Evolutionary conservation across 37 sponge, comb jelly and placozoan species (phyloP).

Genomic region (Hormiphora californensis): DNA sequence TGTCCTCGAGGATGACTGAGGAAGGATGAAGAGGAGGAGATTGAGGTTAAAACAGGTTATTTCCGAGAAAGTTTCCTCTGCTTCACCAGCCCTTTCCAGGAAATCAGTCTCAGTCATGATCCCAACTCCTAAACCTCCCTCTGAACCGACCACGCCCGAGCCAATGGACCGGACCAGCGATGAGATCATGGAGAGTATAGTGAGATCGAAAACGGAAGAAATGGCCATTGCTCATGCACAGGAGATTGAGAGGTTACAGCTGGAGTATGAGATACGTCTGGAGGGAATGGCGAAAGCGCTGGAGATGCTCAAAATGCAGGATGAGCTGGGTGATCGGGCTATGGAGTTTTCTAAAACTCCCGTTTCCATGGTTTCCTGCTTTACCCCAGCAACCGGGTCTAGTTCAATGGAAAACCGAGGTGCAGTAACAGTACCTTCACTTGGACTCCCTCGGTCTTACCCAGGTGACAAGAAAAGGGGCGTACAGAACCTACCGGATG

Average conservation of each 20-base stretch:
- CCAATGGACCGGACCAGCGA: slow-evolving; percentile 8
- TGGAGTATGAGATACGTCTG: slow-evolving; percentile 21
- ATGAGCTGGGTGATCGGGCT: not conserved
- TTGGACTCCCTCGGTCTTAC: not conserved
- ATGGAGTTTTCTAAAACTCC: slow-evolving; percentile 11
- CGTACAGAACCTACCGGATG: not conserved
- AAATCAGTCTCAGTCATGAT: slow-evolving; percentile 45
- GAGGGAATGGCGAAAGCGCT: slow-evolving; percentile 45
- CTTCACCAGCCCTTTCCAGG: slow-evolving; percentile 13
- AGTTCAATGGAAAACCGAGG: not conserved
- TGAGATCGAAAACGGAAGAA: slow-evolving; percentile 9
- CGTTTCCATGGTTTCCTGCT: slow-evolving; percentile 28
- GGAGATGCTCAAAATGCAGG: slow-evolving; percentile 32
- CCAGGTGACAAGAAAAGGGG: not conserved
- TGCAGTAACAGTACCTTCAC: not conserved
- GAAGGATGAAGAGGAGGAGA: no score
- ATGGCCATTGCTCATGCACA: slow-evolving; percentile 53
- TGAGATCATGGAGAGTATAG: not conserved
- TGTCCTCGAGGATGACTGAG: no score
- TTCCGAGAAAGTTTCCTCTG: not conserved
- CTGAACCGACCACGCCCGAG: slow-evolving; percentile 40
- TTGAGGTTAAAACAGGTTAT: not conserved
- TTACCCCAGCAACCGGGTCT: not conserved
- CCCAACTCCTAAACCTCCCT: slow-evolving; percentile 29
- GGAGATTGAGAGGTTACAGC: slow-evolving; percentile 33